A percentile compares a stretch with the other conserved stretches of the same genome.
phyloP scores from a whole-genome alignment of 1,140 invertebrate genomes.

The Psix sp. region DNA sequence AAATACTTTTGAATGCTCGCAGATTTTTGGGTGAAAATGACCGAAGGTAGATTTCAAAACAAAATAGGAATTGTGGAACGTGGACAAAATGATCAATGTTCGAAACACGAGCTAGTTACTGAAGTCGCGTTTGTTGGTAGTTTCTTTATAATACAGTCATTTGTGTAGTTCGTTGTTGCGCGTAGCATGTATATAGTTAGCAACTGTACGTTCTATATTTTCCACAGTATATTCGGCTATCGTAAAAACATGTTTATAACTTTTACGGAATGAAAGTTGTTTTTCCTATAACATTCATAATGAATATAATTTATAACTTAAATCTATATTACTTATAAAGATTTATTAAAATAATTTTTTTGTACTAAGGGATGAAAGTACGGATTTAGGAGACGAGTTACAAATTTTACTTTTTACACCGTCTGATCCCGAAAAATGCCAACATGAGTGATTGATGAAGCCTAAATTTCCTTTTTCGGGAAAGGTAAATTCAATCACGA shows the following conservation, averaged over 20 bases:
- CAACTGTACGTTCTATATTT: slow-evolving; percentile 10
- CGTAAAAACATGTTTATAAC: slow-evolving; percentile 38
- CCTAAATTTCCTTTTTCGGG: too few species aligned
- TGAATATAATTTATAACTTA: too few species aligned
- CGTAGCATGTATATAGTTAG: slow-evolving; percentile 23
- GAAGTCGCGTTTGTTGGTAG: slow-evolving; percentile 51
- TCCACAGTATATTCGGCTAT: slow-evolving; percentile 8
- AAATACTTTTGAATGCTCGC: slow-evolving; percentile 16
- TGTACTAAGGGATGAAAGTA: too few species aligned
- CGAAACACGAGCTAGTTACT: slow-evolving; percentile 45
- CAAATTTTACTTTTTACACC: too few species aligned
- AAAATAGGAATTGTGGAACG: slow-evolving; percentile 29
- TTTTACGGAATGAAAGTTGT: slow-evolving; percentile 26
- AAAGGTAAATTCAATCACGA: too few species aligned
- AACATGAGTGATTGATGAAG: too few species aligned
- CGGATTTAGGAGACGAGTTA: too few species aligned
- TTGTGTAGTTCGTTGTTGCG: slow-evolving; percentile 28
- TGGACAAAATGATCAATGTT: slow-evolving; percentile 55
- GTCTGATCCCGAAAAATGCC: too few species aligned
- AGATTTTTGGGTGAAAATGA: slow-evolving; percentile 39
- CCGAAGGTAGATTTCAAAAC: slow-evolving; percentile 31
- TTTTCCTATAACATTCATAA: too few species aligned
- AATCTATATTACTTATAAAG: too few species aligned
- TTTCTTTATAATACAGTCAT: slow-evolving; percentile 55
- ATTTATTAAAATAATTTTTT: too few species aligned